A percentile compares a stretch with the other conserved stretches of the same genome.
phyloP scores from a whole-genome alignment of 2,888 invertebrate genomes.

The Furcula furcula region DNA sequence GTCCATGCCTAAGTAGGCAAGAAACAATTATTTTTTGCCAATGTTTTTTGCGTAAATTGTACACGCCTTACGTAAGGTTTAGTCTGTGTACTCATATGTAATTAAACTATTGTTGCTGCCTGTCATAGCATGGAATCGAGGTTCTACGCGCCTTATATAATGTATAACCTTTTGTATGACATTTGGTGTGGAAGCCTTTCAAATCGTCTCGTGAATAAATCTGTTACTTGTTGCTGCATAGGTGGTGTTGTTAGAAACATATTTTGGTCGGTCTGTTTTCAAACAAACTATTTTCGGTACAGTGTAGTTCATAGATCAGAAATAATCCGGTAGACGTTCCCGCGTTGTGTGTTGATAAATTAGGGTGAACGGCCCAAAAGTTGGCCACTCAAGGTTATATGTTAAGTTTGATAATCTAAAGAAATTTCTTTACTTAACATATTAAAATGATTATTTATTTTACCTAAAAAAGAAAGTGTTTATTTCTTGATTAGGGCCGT shows the following conservation, averaged over 20 bases:
- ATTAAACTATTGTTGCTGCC: conserved; percentile 64
- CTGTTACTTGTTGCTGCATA: conserved; percentile 53
- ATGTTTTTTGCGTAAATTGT: conserved; percentile 59
- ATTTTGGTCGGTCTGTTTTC: conserved; percentile 46
- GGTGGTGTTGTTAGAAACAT: conserved; percentile 29
- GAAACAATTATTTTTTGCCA: too few species aligned
- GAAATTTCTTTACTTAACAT: conserved; percentile 14
- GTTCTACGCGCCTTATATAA: conserved; percentile 55
- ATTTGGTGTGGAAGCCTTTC: conserved; percentile 63
- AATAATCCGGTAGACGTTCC: conserved; percentile 31
- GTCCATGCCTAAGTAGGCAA: conserved; percentile 53
- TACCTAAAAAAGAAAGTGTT: conserved; percentile 11
- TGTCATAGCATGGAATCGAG: conserved; percentile 44
- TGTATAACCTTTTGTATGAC: conserved; percentile 68
- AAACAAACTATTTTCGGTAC: conserved; percentile 41
- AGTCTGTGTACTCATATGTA: conserved; percentile 51
- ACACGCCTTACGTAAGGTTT: conserved; percentile 55
- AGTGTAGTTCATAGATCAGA: conserved; percentile 29
- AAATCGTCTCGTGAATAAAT: conserved; percentile 38
- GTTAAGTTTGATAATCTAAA: conserved; percentile 20
- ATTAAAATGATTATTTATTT: conserved; percentile 20
- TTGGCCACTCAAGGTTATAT: conserved; percentile 30
- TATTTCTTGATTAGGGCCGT: not conserved
- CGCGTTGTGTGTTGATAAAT: conserved; percentile 25
- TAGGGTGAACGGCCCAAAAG: conserved; percentile 30